Conservation (phyloP, 2,888 invertebrate species). For the Agrilus biguttatus region DNA sequence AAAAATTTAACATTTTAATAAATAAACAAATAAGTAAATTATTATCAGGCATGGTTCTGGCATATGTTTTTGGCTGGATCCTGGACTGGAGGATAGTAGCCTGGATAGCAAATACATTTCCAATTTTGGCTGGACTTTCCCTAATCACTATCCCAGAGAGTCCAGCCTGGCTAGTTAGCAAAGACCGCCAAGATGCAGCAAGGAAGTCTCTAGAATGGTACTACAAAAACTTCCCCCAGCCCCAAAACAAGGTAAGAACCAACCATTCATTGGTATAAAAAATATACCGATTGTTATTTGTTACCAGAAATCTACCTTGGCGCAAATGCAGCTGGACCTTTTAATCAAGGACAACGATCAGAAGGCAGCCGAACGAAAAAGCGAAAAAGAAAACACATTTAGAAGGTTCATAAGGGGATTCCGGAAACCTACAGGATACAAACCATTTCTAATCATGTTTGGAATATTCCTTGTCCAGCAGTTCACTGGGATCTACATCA, state of each 20-base stretch:
- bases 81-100: too few relatives aligned
- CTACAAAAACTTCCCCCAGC: conserved; percentile 31
- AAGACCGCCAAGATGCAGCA: too few relatives aligned
- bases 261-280: neutral
- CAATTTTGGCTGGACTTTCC: too few relatives aligned
- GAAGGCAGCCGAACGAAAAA: conserved; percentile 28
- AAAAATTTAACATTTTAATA: neutral
- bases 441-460: conserved; percentile 40
- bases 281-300: conserved; percentile 1
- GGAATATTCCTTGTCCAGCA: conserved; percentile 45
- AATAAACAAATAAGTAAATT: neutral
- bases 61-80: too few relatives aligned
- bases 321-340: conserved; percentile 36
- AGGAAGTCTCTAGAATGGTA: conserved; percentile 10
- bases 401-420: conserved; percentile 30
- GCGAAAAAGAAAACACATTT: conserved; percentile 21
- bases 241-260: conserved; percentile 24
- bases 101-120: too few relatives aligned
- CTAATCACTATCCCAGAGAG: too few relatives aligned
- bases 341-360: conserved; percentile 39
- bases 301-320: conserved; percentile 24
- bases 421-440: conserved; percentile 41
- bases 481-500: conserved; percentile 45
- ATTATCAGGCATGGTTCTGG: conserved; percentile 5
- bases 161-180: too few relatives aligned